Conservation (phyloP, 1,140 invertebrate genomes). For the Megalopta genalis region DNA sequence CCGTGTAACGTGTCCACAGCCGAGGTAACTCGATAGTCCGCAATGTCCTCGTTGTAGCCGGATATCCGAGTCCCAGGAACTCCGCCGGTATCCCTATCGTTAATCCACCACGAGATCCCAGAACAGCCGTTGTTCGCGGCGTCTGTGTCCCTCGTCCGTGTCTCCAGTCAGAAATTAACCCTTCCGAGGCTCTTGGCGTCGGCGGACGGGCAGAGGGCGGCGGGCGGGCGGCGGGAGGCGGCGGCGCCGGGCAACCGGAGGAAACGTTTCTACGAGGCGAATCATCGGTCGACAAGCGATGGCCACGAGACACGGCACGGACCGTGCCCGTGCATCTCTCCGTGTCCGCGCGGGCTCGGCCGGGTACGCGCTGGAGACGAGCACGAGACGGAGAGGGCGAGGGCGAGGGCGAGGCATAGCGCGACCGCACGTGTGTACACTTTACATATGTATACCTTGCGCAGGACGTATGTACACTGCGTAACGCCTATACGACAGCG, state of each 20-base stretch:
- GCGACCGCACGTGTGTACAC: conserved; percentile 43
- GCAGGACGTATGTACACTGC: conserved; percentile 53
- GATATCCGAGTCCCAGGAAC: conserved; percentile 28
- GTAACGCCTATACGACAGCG: conserved; percentile 57
- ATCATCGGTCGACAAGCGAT: conserved; percentile 25
- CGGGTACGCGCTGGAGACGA: background rate
- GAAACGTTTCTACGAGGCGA: conserved; percentile 35
- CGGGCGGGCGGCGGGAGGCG: background rate
- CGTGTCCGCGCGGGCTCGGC: too few species aligned
- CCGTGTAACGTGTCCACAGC: background rate
- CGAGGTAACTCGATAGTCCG: background rate
- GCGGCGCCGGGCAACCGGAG: conserved; percentile 5
- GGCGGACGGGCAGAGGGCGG: background rate
- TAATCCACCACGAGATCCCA: background rate
- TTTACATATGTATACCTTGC: conserved; percentile 52
- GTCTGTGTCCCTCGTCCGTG: background rate
- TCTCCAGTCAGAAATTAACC: conserved; percentile 34
- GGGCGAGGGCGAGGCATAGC: conserved; percentile 7
- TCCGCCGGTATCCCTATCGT: conserved; percentile 32
- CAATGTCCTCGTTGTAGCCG: conserved; percentile 2
- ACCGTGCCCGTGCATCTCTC: background rate
- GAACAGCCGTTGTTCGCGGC: background rate
- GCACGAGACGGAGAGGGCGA: conserved; percentile 16
- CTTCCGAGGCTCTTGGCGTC: background rate
- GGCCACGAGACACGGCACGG: background rate